Evolutionary conservation across 2,888 invertebrate genomes (phyloP).

Genomic region (Acanthosepion lycidas): DNA sequence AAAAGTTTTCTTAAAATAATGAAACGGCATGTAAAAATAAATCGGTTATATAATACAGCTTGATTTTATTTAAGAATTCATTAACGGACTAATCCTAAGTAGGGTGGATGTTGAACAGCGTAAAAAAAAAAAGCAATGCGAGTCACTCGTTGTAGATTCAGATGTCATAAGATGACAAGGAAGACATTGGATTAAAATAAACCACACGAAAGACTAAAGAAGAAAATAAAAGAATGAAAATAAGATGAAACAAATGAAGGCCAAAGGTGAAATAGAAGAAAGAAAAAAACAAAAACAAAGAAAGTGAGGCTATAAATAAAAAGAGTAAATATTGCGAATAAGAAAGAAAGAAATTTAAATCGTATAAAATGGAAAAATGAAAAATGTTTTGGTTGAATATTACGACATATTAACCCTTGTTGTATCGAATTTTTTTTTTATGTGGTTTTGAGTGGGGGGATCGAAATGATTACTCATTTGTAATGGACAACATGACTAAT

Average conservation of each 20-base stretch:
- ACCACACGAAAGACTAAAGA: neutral
- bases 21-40: neutral
- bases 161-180: neutral
- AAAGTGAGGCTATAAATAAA: neutral
- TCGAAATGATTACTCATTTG: too few species aligned
- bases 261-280: neutral
- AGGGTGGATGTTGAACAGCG: too few species aligned
- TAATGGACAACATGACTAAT: too few species aligned
- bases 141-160: constrained; percentile 20
- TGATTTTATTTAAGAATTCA: neutral
- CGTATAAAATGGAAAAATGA: too few species aligned
- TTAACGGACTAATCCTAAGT: neutral
- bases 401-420: too few species aligned
- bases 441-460: too few species aligned
- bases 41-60: neutral
- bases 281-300: too few species aligned
- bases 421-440: too few species aligned
- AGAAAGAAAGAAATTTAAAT: neutral
- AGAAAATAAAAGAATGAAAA: neutral
- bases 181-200: neutral
- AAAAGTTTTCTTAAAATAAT: neutral
- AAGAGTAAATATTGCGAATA: neutral
- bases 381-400: too few species aligned
- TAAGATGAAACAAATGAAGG: neutral
- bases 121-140: neutral